Evolutionary conservation across 2,113 vertebrate species (phyloP).

Genomic region (Chitala chitala): DNA sequence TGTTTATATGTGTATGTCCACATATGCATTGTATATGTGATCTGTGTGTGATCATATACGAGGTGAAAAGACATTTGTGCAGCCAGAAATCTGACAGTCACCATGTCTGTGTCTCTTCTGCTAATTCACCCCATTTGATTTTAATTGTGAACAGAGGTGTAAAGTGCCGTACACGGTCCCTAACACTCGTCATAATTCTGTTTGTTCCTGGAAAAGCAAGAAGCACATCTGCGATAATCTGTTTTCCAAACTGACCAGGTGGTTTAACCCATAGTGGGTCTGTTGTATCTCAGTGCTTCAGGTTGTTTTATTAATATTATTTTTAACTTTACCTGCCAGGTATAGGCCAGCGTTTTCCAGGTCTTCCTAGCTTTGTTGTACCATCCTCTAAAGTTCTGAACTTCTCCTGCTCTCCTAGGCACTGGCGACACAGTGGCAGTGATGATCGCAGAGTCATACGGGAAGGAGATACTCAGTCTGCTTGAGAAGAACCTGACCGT

Average conservation of each 20-base stretch:
- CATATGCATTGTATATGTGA: too few species aligned
- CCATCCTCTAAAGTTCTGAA: background rate
- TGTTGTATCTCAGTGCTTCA: too few species aligned
- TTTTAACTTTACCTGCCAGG: too few species aligned
- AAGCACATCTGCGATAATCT: background rate
- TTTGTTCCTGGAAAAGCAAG: background rate
- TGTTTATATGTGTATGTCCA: background rate
- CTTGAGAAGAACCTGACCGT: constrained; percentile 91
- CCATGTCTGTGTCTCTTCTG: background rate
- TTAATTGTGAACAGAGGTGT: background rate
- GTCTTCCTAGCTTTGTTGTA: background rate
- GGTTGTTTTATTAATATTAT: too few species aligned
- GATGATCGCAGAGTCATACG: constrained; percentile 91
- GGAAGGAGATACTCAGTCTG: constrained; percentile 86
- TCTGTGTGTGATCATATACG: background rate
- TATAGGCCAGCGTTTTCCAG: background rate
- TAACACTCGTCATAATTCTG: background rate
- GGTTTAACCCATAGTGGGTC: too few species aligned
- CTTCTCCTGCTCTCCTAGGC: constrained; percentile 57
- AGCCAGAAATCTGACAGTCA: too few species aligned
- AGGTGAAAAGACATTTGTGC: too few species aligned
- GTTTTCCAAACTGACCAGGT: too few species aligned
- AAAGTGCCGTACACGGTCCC: background rate
- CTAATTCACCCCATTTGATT: background rate
- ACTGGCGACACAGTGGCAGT: constrained; percentile 93